These are phyloP conservation scores for Lycophotia porphyrea DNA, from an alignment of 2,888 invertebrate species.

Conservation along the genomic window DNA sequence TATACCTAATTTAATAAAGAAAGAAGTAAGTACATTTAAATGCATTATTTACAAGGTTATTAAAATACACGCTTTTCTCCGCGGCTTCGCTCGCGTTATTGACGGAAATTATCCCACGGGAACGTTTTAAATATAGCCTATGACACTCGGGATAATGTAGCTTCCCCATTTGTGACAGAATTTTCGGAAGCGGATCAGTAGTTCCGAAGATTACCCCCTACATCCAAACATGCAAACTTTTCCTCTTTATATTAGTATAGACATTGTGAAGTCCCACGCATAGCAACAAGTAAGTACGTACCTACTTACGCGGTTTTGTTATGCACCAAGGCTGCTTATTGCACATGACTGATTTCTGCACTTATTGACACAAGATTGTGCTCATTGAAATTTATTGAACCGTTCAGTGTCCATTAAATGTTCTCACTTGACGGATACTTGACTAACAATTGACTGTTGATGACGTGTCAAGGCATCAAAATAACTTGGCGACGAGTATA, in stretches of 20 bases:
- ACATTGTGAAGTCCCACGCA: background rate
- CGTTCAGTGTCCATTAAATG: slow-evolving; percentile 27
- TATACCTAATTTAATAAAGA: background rate
- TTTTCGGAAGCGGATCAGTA: background rate
- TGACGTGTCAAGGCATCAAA: slow-evolving; percentile 17
- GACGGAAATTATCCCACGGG: background rate
- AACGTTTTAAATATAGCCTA: background rate
- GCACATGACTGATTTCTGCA: slow-evolving; percentile 47
- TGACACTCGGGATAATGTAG: background rate
- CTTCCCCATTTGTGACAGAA: background rate
- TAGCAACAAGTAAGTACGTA: slow-evolving; percentile 14
- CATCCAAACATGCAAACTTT: background rate
- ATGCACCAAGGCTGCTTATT: slow-evolving; percentile 28
- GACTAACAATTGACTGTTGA: slow-evolving; percentile 39
- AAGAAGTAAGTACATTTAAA: background rate
- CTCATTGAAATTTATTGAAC: slow-evolving; percentile 56
- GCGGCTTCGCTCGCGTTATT: background rate
- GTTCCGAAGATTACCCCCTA: background rate
- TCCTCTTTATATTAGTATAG: background rate
- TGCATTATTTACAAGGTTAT: background rate
- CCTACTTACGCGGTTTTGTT: background rate
- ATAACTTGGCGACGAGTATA: slow-evolving; percentile 19
- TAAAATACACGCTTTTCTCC: background rate
- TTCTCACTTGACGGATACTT: slow-evolving; percentile 44
- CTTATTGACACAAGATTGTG: slow-evolving; percentile 39